Conservation (phyloP, 2,888 invertebrate genomes). For the Abrostola tripartita region DNA sequence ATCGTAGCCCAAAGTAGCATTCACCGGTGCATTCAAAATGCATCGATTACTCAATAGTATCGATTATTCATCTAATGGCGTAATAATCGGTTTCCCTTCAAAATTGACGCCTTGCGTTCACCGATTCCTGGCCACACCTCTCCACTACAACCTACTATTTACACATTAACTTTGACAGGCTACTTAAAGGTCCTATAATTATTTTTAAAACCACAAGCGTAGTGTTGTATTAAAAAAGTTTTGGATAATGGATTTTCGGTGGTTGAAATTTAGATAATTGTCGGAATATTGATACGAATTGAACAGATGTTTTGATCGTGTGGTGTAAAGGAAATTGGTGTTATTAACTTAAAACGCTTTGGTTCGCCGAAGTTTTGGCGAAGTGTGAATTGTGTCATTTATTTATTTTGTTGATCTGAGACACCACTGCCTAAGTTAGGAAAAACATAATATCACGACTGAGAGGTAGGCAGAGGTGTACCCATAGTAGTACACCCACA, state of each 20-base stretch:
- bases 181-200: constrained; percentile 84
- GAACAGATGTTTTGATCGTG: constrained; percentile 69
- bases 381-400: constrained; percentile 34
- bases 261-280: constrained; percentile 74
- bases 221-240: constrained; percentile 72
- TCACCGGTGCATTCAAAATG: constrained; percentile 25
- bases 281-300: constrained; percentile 71
- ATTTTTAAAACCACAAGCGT: constrained; percentile 77
- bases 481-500: too few species aligned
- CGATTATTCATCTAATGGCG: constrained; percentile 85
- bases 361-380: constrained; percentile 25
- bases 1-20: constrained; percentile 4
- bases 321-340: constrained; percentile 60
- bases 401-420: constrained; percentile 10
- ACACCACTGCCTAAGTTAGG: constrained; percentile 12
- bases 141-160: constrained; percentile 81
- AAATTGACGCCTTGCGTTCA: constrained; percentile 83
- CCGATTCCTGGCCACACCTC: constrained; percentile 71
- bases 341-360: constrained; percentile 44
- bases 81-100: constrained; percentile 81
- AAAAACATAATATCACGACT: too few species aligned
- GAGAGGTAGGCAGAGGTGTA: too few species aligned
- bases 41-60: constrained; percentile 79
- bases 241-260: constrained; percentile 80
- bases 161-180: constrained; percentile 86